Evolutionary conservation across 2,888 invertebrate genomes (phyloP).

Genomic region (Fabriciana adippe): DNA sequence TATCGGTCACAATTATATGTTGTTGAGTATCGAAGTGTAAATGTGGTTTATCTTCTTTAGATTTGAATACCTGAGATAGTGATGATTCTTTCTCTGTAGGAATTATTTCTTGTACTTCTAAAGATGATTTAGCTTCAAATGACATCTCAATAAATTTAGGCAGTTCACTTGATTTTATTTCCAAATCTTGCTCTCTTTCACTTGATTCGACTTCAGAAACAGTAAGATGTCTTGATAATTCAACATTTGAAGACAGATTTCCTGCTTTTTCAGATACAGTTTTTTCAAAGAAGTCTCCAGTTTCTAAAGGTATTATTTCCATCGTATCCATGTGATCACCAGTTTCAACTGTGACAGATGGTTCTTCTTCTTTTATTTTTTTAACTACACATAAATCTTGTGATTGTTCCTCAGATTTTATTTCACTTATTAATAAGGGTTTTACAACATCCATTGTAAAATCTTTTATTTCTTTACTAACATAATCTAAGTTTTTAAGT

Average conservation of each 20-base stretch:
- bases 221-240: slow-evolving; percentile 76
- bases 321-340: slow-evolving; percentile 50
- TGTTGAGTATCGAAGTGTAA: slow-evolving; percentile 54
- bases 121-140: slow-evolving; percentile 53
- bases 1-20: slow-evolving; percentile 58
- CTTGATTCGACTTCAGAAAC: slow-evolving; percentile 74
- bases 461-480: slow-evolving; percentile 45
- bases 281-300: slow-evolving; percentile 49
- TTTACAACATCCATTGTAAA: slow-evolving; percentile 50
- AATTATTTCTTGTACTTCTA: slow-evolving; percentile 57
- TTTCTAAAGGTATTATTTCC: slow-evolving; percentile 50
- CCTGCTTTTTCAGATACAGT: slow-evolving; percentile 45
- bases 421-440: slow-evolving; percentile 68
- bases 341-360: slow-evolving; percentile 51
- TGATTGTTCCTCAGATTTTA: slow-evolving; percentile 68
- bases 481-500: slow-evolving; percentile 40
- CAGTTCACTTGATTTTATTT: slow-evolving; percentile 38
- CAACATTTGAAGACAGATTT: slow-evolving; percentile 47
- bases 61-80: slow-evolving; percentile 40
- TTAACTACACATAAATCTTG: slow-evolving; percentile 46
- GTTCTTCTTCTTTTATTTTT: slow-evolving; percentile 42
- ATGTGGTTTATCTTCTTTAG: slow-evolving; percentile 48
- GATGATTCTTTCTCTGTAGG: slow-evolving; percentile 54
- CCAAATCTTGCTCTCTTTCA: slow-evolving; percentile 68
- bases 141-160: slow-evolving; percentile 45